These are phyloP conservation scores for Orthonychiurus folsomi DNA, from an alignment of 2,888 invertebrate genomes.

Conservation along the genomic window DNA sequence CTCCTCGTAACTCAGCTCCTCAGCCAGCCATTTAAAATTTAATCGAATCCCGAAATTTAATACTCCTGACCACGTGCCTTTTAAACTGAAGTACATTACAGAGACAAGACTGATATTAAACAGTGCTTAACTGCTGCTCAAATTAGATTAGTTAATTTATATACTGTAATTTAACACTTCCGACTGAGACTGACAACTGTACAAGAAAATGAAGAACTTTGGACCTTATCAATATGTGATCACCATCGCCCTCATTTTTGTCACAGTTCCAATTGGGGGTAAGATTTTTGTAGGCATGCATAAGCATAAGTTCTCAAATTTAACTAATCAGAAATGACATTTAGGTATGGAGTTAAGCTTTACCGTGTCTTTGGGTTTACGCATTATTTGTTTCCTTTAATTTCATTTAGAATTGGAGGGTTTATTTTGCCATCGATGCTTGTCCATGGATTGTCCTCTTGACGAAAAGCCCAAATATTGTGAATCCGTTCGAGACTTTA, in stretches of 20 bases:
- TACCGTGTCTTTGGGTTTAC: neutral
- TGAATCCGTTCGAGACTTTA: slow-evolving; percentile 18
- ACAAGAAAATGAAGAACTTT: neutral
- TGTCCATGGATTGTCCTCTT: slow-evolving; percentile 26
- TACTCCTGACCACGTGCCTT: too few species aligned
- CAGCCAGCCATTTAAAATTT: too few species aligned
- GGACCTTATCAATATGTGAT: neutral
- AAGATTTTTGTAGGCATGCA: neutral
- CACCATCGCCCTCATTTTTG: neutral
- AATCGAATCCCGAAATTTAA: too few species aligned
- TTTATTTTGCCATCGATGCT: slow-evolving; percentile 29
- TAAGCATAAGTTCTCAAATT: neutral
- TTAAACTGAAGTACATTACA: too few species aligned
- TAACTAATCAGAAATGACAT: neutral
- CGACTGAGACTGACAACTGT: too few species aligned
- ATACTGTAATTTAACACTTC: neutral
- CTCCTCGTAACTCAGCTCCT: too few species aligned
- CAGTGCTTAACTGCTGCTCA: too few species aligned
- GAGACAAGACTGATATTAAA: too few species aligned
- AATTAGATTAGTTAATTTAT: neutral
- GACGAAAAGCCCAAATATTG: slow-evolving; percentile 16
- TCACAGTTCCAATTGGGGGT: neutral
- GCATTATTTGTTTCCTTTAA: slow-evolving; percentile 6
- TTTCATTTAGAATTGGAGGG: slow-evolving; percentile 17
- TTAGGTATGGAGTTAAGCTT: neutral